These are phyloP conservation scores for Dynastes grantii DNA, from an alignment of 2,888 invertebrate genomes.

Conservation along the genomic window DNA sequence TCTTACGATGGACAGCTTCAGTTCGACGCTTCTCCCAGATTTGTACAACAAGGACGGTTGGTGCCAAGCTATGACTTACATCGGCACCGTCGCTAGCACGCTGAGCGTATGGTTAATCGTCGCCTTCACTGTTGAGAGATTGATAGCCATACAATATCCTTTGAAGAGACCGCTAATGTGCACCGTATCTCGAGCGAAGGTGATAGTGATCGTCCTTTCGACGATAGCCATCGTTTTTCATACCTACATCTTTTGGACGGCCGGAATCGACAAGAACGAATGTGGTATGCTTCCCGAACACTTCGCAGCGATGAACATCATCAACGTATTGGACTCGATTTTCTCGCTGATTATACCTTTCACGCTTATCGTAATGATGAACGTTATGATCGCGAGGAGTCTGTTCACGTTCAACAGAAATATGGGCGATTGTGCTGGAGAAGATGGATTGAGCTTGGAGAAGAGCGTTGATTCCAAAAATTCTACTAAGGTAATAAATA, in stretches of 20 bases:
- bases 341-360: constrained; percentile 77
- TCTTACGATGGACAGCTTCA: constrained; percentile 73
- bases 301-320: constrained; percentile 72
- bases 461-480: constrained; percentile 69
- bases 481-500: constrained; percentile 55
- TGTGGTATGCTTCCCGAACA: constrained; percentile 73
- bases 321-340: constrained; percentile 77
- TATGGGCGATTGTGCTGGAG: constrained; percentile 66
- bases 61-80: constrained; percentile 70
- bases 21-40: constrained; percentile 70
- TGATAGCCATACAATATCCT: constrained; percentile 79
- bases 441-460: constrained; percentile 63
- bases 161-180: constrained; percentile 76
- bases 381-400: constrained; percentile 76
- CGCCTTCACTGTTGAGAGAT: constrained; percentile 80
- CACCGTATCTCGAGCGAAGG: constrained; percentile 75
- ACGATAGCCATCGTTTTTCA: constrained; percentile 69
- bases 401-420: constrained; percentile 70
- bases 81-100: constrained; percentile 73
- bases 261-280: constrained; percentile 64
- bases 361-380: constrained; percentile 76
- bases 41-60: constrained; percentile 74
- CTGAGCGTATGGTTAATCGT: constrained; percentile 81
- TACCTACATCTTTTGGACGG: constrained; percentile 66
- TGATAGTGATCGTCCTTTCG: constrained; percentile 71